phyloP scores from a whole-genome alignment of 2,113 vertebrate species.

The Paramormyrops kingsleyae region DNA sequence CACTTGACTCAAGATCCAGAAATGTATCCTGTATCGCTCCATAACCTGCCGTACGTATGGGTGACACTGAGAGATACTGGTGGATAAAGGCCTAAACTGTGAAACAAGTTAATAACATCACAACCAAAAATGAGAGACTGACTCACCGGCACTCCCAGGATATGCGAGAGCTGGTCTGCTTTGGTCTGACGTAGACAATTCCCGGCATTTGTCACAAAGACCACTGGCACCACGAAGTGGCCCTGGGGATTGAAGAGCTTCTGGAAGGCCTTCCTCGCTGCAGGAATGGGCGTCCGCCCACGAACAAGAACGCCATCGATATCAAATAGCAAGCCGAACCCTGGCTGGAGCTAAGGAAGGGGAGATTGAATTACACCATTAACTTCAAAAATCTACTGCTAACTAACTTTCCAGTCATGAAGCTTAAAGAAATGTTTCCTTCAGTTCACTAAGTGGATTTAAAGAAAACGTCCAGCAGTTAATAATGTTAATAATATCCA shows the following conservation, averaged over 20 bases:
- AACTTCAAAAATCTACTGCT: background rate
- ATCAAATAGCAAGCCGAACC: slow-evolving; percentile 75
- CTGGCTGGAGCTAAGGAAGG: slow-evolving; percentile 45
- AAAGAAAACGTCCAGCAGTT: background rate
- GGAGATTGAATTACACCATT: background rate
- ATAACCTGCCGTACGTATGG: background rate
- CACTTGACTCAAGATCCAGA: background rate
- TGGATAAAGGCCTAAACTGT: background rate
- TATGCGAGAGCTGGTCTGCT: slow-evolving; percentile 71
- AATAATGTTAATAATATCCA: background rate
- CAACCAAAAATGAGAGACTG: background rate
- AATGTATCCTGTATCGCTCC: background rate
- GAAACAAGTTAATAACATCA: background rate
- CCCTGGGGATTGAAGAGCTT: slow-evolving; percentile 69
- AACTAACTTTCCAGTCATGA: background rate
- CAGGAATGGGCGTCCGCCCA: slow-evolving; percentile 70
- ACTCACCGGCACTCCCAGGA: slow-evolving; percentile 76
- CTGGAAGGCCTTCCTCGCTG: slow-evolving; percentile 68
- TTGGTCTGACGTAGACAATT: slow-evolving; percentile 75
- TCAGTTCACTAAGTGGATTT: background rate
- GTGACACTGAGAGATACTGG: background rate
- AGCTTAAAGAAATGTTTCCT: background rate
- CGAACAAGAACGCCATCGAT: slow-evolving; percentile 79
- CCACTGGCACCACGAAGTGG: slow-evolving; percentile 71
- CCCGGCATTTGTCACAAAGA: slow-evolving; percentile 89